These are phyloP conservation scores for Tanytarsus gracilentus DNA, from an alignment of 2,888 invertebrate genomes.

Conservation along the genomic window DNA sequence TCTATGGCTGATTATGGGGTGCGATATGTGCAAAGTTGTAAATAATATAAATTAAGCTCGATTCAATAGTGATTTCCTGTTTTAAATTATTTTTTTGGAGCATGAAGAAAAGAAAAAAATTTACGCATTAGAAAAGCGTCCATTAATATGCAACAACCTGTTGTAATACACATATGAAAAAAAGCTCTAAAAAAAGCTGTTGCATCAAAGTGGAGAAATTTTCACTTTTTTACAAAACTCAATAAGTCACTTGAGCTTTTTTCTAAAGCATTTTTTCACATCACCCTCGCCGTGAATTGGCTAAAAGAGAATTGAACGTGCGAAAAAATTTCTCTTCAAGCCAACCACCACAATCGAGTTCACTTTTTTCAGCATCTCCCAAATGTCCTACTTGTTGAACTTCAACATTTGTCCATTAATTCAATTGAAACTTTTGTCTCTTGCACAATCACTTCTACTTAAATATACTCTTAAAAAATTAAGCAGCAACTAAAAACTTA, in stretches of 20 bases:
- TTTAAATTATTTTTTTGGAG: too few relatives aligned
- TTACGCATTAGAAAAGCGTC: background rate
- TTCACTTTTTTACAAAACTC: too few relatives aligned
- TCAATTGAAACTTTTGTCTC: background rate
- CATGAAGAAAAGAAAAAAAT: background rate
- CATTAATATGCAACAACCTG: conserved; percentile 7
- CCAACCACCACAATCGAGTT: too few relatives aligned
- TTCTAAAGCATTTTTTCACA: too few relatives aligned
- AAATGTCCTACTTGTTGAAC: too few relatives aligned
- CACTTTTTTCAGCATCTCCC: too few relatives aligned
- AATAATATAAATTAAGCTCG: too few relatives aligned
- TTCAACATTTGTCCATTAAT: too few relatives aligned
- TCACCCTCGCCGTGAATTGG: too few relatives aligned
- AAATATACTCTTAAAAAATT: background rate
- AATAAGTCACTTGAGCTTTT: too few relatives aligned
- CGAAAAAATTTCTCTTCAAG: background rate
- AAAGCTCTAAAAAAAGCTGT: conserved; percentile 1
- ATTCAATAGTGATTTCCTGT: too few relatives aligned
- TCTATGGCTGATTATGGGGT: background rate
- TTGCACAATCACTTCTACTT: background rate
- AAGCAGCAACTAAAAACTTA: background rate
- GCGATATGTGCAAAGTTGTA: background rate
- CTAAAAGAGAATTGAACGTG: too few relatives aligned
- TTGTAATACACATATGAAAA: background rate
- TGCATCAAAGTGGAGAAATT: conserved; percentile 4